Conservation (phyloP, 2,797 vertebrate genomes). For the Fistularia tabacaria region DNA sequence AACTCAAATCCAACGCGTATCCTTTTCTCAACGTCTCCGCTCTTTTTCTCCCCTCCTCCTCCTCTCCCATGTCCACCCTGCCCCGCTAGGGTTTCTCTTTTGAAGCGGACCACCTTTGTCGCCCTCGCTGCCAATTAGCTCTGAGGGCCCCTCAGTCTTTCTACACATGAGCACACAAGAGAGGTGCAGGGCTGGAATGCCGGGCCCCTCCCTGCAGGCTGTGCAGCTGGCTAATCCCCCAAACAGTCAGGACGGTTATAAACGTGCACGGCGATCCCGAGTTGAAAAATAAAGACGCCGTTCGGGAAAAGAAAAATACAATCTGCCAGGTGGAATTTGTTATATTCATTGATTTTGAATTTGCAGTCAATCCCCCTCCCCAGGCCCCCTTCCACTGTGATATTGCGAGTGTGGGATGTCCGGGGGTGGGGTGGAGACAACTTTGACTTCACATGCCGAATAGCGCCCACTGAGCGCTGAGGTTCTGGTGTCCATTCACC, state of each 20-base stretch:
- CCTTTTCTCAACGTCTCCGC: slow-evolving; percentile 12
- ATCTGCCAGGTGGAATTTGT: background rate
- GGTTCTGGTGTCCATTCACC: slow-evolving; percentile 58
- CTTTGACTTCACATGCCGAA: slow-evolving; percentile 52
- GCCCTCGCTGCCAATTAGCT: slow-evolving; percentile 86
- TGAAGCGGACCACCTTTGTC: slow-evolving; percentile 86
- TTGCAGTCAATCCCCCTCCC: too few species aligned
- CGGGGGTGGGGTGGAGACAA: slow-evolving; percentile 23
- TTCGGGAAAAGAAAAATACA: background rate
- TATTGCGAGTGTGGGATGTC: slow-evolving; percentile 3
- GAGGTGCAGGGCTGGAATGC: slow-evolving; percentile 74
- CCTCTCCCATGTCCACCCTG: slow-evolving; percentile 51
- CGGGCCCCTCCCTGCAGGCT: slow-evolving; percentile 60
- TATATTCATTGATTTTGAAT: too few species aligned
- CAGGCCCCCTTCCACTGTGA: too few species aligned
- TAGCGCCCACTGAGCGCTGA: slow-evolving; percentile 28
- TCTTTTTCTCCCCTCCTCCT: slow-evolving; percentile 15
- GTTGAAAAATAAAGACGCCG: slow-evolving; percentile 33
- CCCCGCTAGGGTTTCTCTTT: slow-evolving; percentile 77
- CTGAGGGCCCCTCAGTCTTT: slow-evolving; percentile 70
- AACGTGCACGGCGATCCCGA: background rate
- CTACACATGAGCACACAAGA: slow-evolving; percentile 42
- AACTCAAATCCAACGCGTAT: slow-evolving; percentile 23
- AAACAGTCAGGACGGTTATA: slow-evolving; percentile 15
- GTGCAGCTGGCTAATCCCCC: slow-evolving; percentile 71